These are phyloP conservation scores for Leptinotarsa tumamoca DNA, from an alignment of 2,888 invertebrate species.

Conservation along the genomic window DNA sequence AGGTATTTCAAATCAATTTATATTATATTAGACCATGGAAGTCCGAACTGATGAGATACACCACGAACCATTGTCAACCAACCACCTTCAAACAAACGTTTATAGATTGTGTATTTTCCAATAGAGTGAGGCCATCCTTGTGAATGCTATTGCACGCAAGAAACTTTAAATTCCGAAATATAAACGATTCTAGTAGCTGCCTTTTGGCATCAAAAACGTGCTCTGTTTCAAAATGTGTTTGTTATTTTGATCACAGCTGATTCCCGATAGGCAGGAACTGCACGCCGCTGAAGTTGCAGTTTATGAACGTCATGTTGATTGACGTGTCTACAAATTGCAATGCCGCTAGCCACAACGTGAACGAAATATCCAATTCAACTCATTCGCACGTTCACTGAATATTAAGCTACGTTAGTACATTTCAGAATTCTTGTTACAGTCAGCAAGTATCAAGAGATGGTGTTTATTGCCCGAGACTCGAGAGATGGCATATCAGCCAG, in stretches of 20 bases:
- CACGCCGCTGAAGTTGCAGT: slow-evolving; percentile 41
- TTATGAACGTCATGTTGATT: slow-evolving; percentile 54
- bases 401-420: slow-evolving; percentile 22
- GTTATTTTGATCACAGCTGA: slow-evolving; percentile 23
- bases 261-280: slow-evolving; percentile 30
- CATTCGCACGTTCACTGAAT: slow-evolving; percentile 28
- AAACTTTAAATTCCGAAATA: too few species aligned
- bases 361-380: slow-evolving; percentile 51
- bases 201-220: too few species aligned
- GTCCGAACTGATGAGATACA: too few species aligned
- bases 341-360: slow-evolving; percentile 46
- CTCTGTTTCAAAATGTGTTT: slow-evolving; percentile 5
- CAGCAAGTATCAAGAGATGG: slow-evolving; percentile 14
- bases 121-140: too few species aligned
- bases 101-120: too few species aligned
- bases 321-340: slow-evolving; percentile 53
- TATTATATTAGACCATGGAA: too few species aligned
- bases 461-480: background rate
- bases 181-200: too few species aligned
- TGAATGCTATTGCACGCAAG: too few species aligned
- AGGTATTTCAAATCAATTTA: too few species aligned
- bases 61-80: too few species aligned
- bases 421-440: slow-evolving; percentile 14
- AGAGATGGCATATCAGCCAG: background rate
- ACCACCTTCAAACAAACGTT: too few species aligned